Conservation (phyloP, 2,888 invertebrate species). For the Stenichneumon culpator region DNA sequence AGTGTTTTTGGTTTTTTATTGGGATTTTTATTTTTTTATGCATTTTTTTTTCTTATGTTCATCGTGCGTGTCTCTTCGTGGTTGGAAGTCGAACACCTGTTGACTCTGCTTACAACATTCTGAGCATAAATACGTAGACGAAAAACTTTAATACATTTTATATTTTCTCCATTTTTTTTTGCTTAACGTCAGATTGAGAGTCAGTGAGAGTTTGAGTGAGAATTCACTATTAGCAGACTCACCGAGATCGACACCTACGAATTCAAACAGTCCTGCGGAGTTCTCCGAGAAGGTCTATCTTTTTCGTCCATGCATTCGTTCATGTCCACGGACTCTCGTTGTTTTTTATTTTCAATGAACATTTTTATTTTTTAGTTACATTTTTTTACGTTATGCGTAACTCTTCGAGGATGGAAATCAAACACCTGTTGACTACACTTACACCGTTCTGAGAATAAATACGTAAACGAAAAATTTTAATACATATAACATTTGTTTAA, state of each 20-base stretch:
- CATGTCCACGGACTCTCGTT: neutral
- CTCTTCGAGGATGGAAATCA: neutral
- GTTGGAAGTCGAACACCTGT: neutral
- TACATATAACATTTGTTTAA: neutral
- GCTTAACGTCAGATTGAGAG: neutral
- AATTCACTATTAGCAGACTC: neutral
- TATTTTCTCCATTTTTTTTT: neutral
- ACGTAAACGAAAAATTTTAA: neutral
- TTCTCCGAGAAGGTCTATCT: neutral
- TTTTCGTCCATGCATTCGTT: neutral
- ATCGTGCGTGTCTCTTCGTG: neutral
- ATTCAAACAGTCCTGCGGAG: neutral
- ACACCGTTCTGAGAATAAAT: neutral
- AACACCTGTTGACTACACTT: constrained; percentile 1
- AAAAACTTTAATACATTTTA: neutral
- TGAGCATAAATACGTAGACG: neutral
- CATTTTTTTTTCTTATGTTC: neutral
- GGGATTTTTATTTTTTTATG: neutral
- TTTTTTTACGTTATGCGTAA: neutral
- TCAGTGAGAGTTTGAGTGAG: neutral
- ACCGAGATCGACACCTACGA: constrained; percentile 32
- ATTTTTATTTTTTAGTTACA: neutral
- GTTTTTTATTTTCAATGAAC: neutral
- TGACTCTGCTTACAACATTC: neutral
- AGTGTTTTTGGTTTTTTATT: neutral